A percentile compares a stretch with the other conserved stretches of the same genome.
phyloP scores from a whole-genome alignment of 2,797 vertebrate genomes.

The Adelosebastes latens region DNA sequence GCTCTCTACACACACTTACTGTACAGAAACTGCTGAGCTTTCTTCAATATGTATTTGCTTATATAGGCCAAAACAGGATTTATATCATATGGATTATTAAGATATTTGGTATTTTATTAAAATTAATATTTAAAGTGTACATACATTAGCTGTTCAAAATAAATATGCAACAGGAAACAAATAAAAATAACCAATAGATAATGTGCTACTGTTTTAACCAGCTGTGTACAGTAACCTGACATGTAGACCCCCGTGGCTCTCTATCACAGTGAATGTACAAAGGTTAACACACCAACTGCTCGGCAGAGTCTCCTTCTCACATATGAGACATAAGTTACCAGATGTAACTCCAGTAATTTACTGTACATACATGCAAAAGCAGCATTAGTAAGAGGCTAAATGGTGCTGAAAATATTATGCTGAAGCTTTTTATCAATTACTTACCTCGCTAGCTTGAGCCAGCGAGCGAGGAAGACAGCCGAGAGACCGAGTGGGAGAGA shows the following conservation, averaged over 20 bases:
- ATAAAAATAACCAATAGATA: background rate
- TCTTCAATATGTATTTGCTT: background rate
- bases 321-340: background rate
- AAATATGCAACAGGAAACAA: no score
- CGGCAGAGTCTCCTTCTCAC: background rate
- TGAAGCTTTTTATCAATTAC: background rate
- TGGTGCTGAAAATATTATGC: background rate
- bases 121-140: background rate
- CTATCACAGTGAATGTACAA: background rate
- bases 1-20: background rate
- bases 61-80: background rate
- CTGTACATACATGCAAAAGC: background rate
- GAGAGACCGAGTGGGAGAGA: background rate
- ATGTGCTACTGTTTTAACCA: background rate
- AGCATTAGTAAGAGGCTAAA: background rate
- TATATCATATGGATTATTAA: background rate
- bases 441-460: background rate
- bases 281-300: background rate
- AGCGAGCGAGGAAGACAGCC: background rate
- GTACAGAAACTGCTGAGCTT: background rate
- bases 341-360: background rate
- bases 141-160: background rate
- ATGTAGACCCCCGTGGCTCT: background rate
- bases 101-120: background rate
- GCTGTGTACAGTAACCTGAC: background rate